Conservation (phyloP, 2,888 invertebrate species). For the Isotomurus palustris region DNA sequence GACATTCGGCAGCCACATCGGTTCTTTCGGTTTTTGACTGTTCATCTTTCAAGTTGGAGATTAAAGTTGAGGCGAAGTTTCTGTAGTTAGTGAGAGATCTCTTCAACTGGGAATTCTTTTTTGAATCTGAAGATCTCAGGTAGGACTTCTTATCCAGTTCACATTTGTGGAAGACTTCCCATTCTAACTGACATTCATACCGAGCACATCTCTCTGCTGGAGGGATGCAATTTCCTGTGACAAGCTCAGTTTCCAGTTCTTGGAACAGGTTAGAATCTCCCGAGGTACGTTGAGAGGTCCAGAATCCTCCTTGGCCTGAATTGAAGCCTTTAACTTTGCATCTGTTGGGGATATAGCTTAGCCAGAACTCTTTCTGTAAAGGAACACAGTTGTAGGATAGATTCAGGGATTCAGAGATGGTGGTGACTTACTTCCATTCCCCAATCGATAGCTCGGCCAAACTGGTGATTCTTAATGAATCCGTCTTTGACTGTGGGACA, state of each 20-base stretch:
- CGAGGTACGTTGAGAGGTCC: not conserved
- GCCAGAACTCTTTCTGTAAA: slow-evolving; percentile 10
- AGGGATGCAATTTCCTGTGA: not conserved
- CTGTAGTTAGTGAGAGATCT: too few species aligned
- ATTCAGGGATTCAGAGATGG: not conserved
- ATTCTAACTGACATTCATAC: not conserved
- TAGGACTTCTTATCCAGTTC: too few species aligned
- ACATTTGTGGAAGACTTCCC: too few species aligned
- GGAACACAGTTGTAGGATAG: not conserved
- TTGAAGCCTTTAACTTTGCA: not conserved
- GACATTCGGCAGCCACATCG: too few species aligned
- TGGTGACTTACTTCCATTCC: too few species aligned
- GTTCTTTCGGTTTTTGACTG: too few species aligned
- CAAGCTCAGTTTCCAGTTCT: not conserved
- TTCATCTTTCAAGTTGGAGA: too few species aligned
- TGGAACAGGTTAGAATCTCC: not conserved
- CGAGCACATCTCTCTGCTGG: not conserved
- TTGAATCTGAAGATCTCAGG: too few species aligned
- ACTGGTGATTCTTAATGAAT: not conserved
- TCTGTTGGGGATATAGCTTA: slow-evolving; percentile 5
- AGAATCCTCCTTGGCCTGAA: not conserved
- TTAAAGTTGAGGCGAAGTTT: too few species aligned
- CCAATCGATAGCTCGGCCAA: not conserved
- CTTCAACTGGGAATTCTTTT: too few species aligned
- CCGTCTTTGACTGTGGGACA: not conserved